Evolutionary conservation across 2,888 invertebrate genomes (phyloP).

Genomic region (Melolontha melolontha): DNA sequence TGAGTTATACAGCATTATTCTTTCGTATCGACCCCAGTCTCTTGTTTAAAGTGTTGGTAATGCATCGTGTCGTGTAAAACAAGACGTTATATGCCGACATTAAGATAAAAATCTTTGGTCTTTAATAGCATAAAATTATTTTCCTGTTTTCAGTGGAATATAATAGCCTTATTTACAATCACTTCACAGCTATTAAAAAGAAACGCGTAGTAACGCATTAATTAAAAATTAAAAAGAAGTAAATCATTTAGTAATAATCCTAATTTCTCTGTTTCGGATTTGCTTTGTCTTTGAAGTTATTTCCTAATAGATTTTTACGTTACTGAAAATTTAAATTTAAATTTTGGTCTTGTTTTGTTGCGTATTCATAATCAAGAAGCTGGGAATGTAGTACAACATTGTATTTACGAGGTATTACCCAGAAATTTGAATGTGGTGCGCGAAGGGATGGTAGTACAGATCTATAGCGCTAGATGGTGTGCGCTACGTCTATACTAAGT

Average conservation of each 20-base stretch:
- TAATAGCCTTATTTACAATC: conserved; percentile 18
- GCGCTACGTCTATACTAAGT: too few relatives aligned
- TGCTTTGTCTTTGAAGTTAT: too few relatives aligned
- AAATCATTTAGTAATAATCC: neutral
- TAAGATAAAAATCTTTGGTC: conserved; percentile 37
- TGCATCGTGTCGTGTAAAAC: conserved; percentile 40
- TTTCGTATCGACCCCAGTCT: conserved; percentile 15
- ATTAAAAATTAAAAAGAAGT: neutral
- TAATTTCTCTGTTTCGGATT: neutral
- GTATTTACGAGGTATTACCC: too few relatives aligned
- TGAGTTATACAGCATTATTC: conserved; percentile 33
- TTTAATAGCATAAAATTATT: conserved; percentile 25
- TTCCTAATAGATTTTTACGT: too few relatives aligned
- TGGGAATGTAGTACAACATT: neutral
- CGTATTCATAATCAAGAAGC: neutral
- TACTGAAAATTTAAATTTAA: too few relatives aligned
- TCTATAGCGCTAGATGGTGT: too few relatives aligned
- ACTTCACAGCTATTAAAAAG: neutral
- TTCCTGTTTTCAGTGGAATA: conserved; percentile 13
- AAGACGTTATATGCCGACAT: conserved; percentile 36
- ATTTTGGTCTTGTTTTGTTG: neutral
- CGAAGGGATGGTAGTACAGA: too few relatives aligned
- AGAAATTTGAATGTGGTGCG: too few relatives aligned
- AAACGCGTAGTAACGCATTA: neutral
- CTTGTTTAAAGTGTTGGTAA: conserved; percentile 30